These are phyloP conservation scores for Nixonia krombeini DNA, from an alignment of 1,140 invertebrate genomes.

Conservation along the genomic window DNA sequence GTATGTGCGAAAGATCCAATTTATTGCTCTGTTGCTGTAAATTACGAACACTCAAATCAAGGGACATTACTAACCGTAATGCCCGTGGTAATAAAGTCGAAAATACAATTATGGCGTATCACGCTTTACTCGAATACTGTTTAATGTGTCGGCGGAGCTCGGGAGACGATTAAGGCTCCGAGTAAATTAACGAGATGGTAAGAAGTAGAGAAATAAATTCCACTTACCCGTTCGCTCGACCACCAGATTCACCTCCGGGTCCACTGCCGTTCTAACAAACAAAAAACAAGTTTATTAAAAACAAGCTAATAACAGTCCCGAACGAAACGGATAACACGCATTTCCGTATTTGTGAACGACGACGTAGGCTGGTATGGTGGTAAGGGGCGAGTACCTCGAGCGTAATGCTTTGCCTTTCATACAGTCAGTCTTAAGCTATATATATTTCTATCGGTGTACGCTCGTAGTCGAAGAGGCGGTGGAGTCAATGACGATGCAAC, in stretches of 20 bases:
- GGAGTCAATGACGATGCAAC: slow-evolving; percentile 16
- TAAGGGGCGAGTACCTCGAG: slow-evolving; percentile 34
- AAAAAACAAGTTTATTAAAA: slow-evolving; percentile 75
- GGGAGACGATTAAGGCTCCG: no score
- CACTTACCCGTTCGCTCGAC: slow-evolving; percentile 84
- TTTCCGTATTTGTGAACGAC: slow-evolving; percentile 60
- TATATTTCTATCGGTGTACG: slow-evolving; percentile 30
- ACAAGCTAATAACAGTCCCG: slow-evolving; percentile 68
- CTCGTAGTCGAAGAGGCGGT: slow-evolving; percentile 1
- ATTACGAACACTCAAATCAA: no score
- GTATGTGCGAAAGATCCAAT: no score
- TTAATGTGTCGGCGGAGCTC: no score
- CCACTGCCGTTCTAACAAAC: slow-evolving; percentile 87
- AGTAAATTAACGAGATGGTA: no score
- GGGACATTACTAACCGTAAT: no score
- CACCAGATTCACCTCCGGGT: slow-evolving; percentile 79
- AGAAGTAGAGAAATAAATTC: no score
- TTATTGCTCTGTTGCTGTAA: no score
- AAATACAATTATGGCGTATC: no score
- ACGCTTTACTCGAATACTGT: no score
- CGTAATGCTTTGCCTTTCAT: slow-evolving; percentile 62
- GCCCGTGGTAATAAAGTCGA: no score
- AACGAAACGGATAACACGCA: slow-evolving; percentile 61
- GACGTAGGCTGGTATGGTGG: no score
- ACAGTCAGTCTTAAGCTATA: slow-evolving; percentile 40